Evolutionary conservation across 2,113 vertebrate genomes (phyloP), one percentile per base, ranked within the genome.

Genomic region (Clinocottus analis): DNA sequence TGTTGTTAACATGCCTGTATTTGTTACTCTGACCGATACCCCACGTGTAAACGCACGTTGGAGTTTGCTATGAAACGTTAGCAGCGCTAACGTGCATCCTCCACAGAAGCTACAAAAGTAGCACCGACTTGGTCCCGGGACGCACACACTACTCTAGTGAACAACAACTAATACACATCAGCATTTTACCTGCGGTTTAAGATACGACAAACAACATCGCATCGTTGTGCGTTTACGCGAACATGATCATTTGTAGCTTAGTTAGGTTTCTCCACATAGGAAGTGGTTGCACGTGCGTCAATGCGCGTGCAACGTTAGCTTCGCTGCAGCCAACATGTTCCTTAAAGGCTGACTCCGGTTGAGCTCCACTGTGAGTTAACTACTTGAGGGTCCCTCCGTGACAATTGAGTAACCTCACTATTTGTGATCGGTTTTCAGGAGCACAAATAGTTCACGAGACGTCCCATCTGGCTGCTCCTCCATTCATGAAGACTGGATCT

Each of bases 261-360:
- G 45, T 72, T 76, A 45, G n/a, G n/a, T n/a, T n/a, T n/a, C 11
- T 39, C 64, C 51, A 69, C 61, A 27, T 65, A 75, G 60, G 1
- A 45, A 13, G 23, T n/a, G 58, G 33, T 33, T 33, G 86, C 86
- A 87, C 85, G 86, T 90, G 82, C 19, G 59, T 23, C 47, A 16
- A 27, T 75, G 31, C 74, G 67, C 37, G 58, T 79, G 73, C n/a
- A 19, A 47, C 45, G 17, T 8, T 21, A 29, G 56, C 60, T 21
- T 58, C 56, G 68, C 77, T 76, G n/a, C 17, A 31, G 23, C 27
- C 10, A 27, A 9, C 39, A 17, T 35, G 35, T 43, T 61, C 43
- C 7, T 21, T 23, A 0, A 5, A 58, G 19, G 3, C 25, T 29
- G 14, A 3, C 8, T 29, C 51, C n/a, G 5, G 47, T 21, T 72